Conservation (phyloP, 1,140 invertebrate species). For the Eriosoma lanigerum region DNA sequence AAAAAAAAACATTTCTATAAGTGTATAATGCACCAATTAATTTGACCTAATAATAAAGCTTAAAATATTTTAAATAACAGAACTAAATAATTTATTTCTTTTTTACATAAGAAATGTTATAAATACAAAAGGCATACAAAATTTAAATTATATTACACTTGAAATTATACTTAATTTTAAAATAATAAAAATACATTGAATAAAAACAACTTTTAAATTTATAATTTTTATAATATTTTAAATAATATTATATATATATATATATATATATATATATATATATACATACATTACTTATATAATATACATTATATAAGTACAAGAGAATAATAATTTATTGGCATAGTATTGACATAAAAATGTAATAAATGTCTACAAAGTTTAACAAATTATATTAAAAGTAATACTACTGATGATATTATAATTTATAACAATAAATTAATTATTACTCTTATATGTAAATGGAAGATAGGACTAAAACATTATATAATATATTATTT, state of each 20-base stretch:
- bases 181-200: background rate
- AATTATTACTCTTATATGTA: too few species aligned
- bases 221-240: too few species aligned
- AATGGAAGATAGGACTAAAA: constrained; percentile 10
- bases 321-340: background rate
- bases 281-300: too few species aligned
- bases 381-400: background rate
- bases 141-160: background rate
- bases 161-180: background rate
- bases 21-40: too few species aligned
- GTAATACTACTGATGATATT: background rate
- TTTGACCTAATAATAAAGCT: too few species aligned
- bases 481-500: background rate
- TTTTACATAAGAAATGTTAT: too few species aligned
- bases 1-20: too few species aligned
- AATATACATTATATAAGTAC: background rate
- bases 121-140: constrained; percentile 19
- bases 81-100: too few species aligned
- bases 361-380: background rate
- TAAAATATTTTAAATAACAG: too few species aligned
- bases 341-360: background rate
- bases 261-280: too few species aligned
- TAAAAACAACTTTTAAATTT: background rate
- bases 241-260: too few species aligned
- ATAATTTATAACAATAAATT: background rate